A percentile compares a stretch with the other conserved stretches of the same genome.
Conservation (phyloP, 1,140 invertebrate genomes). For the Cryptotermes secundus region DNA sequence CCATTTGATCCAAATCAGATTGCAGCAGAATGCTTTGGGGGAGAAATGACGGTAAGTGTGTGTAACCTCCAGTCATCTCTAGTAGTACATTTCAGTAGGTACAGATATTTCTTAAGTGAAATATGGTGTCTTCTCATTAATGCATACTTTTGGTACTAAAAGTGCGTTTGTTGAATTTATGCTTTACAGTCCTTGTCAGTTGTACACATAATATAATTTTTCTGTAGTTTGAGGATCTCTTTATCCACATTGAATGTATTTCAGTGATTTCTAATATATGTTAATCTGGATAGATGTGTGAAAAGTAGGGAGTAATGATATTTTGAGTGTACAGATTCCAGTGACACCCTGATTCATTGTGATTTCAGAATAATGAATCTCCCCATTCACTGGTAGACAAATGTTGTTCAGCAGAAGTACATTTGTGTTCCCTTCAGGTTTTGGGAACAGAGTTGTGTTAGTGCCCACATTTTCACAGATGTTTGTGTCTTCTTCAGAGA, state of each 20-base stretch:
- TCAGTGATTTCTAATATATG: too few species aligned
- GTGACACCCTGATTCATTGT: conserved; percentile 12
- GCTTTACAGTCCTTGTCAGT: too few species aligned
- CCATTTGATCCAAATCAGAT: conserved; percentile 93
- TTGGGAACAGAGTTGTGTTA: conserved; percentile 25
- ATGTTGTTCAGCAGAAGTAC: neutral
- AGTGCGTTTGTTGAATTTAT: neutral
- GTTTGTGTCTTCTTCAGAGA: too few species aligned
- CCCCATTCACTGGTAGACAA: neutral
- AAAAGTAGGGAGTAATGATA: too few species aligned
- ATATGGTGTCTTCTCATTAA: neutral
- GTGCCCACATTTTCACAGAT: conserved; percentile 10
- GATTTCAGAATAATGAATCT: neutral
- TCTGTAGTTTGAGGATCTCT: too few species aligned
- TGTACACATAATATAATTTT: too few species aligned
- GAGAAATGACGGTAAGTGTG: conserved; percentile 83
- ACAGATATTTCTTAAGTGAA: too few species aligned
- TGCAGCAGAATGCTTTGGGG: conserved; percentile 93
- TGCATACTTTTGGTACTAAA: neutral
- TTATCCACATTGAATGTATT: too few species aligned
- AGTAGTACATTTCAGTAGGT: too few species aligned
- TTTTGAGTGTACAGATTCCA: neutral
- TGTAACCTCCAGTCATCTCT: neutral
- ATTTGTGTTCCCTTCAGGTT: neutral
- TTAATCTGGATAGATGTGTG: too few species aligned